Evolutionary conservation across 2,113 vertebrate genomes (phyloP).

Genomic region (Platanista minor): DNA sequence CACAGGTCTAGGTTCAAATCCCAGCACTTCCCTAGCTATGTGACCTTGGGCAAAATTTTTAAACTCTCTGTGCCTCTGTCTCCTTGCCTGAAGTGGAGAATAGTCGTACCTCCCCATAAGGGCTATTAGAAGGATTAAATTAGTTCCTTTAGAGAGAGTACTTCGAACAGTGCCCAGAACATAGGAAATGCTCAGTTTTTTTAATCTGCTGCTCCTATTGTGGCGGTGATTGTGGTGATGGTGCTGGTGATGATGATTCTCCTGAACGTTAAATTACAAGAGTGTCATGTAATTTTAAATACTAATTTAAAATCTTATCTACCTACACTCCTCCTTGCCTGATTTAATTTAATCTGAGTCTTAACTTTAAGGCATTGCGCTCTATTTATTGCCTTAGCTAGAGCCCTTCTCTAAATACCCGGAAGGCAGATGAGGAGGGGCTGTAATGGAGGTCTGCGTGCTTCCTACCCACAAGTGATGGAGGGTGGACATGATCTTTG

Average conservation of each 20-base stretch:
- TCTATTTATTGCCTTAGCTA: background rate
- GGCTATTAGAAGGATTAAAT: background rate
- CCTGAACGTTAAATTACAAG: background rate
- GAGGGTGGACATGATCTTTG: background rate
- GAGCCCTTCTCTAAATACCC: background rate
- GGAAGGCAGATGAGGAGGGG: background rate
- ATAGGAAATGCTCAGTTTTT: background rate
- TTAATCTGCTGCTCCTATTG: background rate
- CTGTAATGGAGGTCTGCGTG: background rate
- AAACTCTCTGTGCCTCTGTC: background rate
- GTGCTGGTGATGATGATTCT: background rate
- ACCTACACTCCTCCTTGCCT: background rate
- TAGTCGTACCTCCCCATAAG: background rate
- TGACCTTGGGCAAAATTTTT: background rate
- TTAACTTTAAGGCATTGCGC: background rate
- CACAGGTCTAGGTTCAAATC: background rate
- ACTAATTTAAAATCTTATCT: background rate
- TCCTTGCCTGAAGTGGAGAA: background rate
- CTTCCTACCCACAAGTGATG: background rate
- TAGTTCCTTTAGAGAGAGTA: background rate
- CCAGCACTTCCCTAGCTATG: background rate
- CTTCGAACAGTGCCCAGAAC: background rate
- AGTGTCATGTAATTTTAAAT: background rate
- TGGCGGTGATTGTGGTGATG: background rate
- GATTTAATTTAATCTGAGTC: background rate